Base-by-base conservation (phyloP, 2,888 invertebrate genomes). In the Chrysotoxum bicinctum region DNA sequence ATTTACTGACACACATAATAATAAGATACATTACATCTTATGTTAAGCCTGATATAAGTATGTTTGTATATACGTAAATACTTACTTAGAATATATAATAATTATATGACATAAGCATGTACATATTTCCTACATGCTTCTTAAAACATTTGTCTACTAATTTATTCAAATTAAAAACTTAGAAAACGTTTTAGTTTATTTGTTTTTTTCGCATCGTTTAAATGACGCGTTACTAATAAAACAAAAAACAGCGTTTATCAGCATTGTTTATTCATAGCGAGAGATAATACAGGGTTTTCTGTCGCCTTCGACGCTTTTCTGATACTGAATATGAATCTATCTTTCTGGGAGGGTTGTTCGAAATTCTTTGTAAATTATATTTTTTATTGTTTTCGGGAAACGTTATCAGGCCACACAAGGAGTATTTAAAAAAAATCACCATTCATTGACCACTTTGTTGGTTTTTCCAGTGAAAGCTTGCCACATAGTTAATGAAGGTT, bases 391-490 rank as follows among this genome's bases (percentile, higher is more conserved):
- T 48, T 26, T 68, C 35, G 52, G 26, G 40, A 72, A 69, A 30
- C 62, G n/a, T 60, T 78, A 81, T 81, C 72, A 45, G 10, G 0
- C 40, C 26, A 45, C 58, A 21, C 45, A 35, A 52, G 52, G 23
- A 80, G 40, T 68, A 37, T 14, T 37, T 37, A 68, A 80, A 69
- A 26, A 26, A 75, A 76, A 76, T 54, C 79, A 79, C 52, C 68
- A 68, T 76, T 66, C 80, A 69, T 85, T 85, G 81, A 85, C 81
- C 81, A 76, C n/a, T 50, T 43, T 30, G 56, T 66, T 50, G 23
- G 30, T 19, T 37, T 56, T 48, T 56, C 56, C 69, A 56, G 37
- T 62, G 45, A 43, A 68, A 73, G 21, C 19, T 45, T 14, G 48
- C 21, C 21, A 19, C 10, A 60, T 58, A n/a, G n/a, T 40, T 19